Percentiles rank a stretch among this genome's conserved stretches.
These are phyloP conservation scores for Entomyzon cyanotis DNA, from an alignment of 2,113 vertebrate species.

Conservation along the genomic window DNA sequence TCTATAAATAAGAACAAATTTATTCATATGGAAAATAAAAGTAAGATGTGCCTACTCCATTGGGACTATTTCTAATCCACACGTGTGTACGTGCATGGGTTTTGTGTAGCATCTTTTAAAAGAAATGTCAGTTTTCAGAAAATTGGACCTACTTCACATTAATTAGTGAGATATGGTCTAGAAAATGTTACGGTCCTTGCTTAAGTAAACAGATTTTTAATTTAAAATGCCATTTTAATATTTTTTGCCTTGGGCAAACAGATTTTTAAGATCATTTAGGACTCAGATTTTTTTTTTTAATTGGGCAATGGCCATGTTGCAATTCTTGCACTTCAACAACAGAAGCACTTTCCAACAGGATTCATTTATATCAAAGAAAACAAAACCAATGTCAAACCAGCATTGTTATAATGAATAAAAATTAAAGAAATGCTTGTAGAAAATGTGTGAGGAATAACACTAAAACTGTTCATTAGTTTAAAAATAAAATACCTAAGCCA, in stretches of 20 bases:
- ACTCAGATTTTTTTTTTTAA: neutral
- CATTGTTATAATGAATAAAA: neutral
- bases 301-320: neutral
- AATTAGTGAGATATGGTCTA: neutral
- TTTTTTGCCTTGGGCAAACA: neutral
- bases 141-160: fast-evolving
- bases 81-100: fast-evolving
- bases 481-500: neutral
- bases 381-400: neutral
- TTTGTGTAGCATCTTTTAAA: neutral
- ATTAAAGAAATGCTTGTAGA: neutral
- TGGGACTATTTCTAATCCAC: neutral
- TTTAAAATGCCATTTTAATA: neutral
- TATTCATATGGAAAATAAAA: neutral
- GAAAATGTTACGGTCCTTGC: neutral
- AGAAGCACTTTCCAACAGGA: neutral
- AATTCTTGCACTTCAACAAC: neutral
- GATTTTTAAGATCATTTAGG: neutral
- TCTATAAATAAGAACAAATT: neutral
- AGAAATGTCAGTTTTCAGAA: neutral
- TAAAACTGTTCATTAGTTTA: neutral
- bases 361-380: neutral
- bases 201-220: neutral
- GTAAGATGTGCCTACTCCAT: neutral
- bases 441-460: neutral